A percentile compares a stretch with the other conserved stretches of the same genome.
These are phyloP conservation scores for Pseudomyrmex pallidus DNA, from an alignment of 1,140 invertebrate genomes.

Conservation along the genomic window DNA sequence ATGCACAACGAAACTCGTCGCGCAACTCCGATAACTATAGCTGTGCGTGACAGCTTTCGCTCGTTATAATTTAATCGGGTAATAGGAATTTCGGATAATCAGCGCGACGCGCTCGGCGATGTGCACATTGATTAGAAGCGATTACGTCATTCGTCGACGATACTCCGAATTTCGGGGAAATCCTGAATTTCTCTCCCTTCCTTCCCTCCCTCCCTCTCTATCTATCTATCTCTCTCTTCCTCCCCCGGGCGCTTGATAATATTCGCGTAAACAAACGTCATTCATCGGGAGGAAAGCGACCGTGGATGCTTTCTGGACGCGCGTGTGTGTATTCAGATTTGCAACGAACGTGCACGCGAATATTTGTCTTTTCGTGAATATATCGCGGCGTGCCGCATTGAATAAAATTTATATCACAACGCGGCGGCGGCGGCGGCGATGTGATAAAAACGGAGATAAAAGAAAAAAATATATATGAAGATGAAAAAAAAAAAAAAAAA, in stretches of 20 bases:
- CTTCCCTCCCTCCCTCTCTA: background rate
- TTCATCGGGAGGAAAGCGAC: background rate
- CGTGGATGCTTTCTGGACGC: background rate
- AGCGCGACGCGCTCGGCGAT: constrained; percentile 58
- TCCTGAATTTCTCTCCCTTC: constrained; percentile 5
- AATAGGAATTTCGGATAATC: constrained; percentile 61
- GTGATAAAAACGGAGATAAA: constrained; percentile 52
- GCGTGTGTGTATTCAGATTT: constrained; percentile 9
- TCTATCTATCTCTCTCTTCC: background rate
- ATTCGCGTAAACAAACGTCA: constrained; percentile 40
- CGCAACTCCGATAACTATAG: background rate
- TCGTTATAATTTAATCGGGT: constrained; percentile 67
- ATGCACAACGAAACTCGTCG: background rate
- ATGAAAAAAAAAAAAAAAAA: background rate
- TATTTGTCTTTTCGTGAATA: constrained; percentile 44
- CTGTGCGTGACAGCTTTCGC: constrained; percentile 27
- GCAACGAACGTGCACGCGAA: constrained; percentile 5
- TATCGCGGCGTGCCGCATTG: constrained; percentile 15
- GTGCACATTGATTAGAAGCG: constrained; percentile 69
- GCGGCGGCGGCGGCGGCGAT: background rate
- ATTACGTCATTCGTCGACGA: constrained; percentile 60
- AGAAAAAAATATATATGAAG: constrained; percentile 19
- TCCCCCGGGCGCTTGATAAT: constrained; percentile 5
- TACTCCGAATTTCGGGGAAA: constrained; percentile 55
- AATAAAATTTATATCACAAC: constrained; percentile 46